These are phyloP conservation scores for Lamprologus ornatipinnis DNA, from an alignment of 2,113 vertebrate species.

Conservation along the genomic window DNA sequence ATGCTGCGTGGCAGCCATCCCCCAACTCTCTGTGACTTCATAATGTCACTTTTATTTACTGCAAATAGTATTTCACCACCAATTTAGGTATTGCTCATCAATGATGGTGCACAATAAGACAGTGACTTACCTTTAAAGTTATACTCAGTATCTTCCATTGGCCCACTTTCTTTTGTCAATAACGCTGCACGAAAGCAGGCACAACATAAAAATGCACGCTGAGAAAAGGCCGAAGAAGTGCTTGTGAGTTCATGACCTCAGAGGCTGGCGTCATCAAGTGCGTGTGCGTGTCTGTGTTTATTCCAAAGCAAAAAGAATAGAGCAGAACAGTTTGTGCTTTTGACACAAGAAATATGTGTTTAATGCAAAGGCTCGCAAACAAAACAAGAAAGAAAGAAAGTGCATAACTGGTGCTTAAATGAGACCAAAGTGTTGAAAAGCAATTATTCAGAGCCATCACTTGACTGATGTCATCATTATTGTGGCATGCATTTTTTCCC, in stretches of 20 bases:
- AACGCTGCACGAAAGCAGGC: neutral
- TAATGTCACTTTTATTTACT: neutral
- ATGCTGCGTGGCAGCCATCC: neutral
- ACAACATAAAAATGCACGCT: neutral
- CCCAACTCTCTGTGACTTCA: neutral
- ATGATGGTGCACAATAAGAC: neutral
- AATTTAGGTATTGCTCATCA: neutral
- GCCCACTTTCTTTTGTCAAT: neutral
- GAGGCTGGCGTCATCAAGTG: neutral
- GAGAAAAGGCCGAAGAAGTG: neutral
- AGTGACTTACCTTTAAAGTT: neutral
- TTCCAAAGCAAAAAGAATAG: neutral
- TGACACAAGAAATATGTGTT: neutral
- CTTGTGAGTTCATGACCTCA: neutral
- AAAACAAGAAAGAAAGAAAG: neutral
- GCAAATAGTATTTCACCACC: neutral
- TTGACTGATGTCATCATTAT: slow-evolving; percentile 17
- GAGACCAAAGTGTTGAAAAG: neutral
- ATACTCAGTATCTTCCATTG: neutral
- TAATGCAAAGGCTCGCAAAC: neutral
- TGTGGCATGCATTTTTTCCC: neutral
- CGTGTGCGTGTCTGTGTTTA: neutral
- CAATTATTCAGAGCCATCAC: neutral
- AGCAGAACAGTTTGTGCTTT: neutral
- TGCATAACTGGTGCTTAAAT: neutral